Base-by-base conservation (phyloP, 2,113 vertebrate genomes). In the Pterocles gutturalis region DNA sequence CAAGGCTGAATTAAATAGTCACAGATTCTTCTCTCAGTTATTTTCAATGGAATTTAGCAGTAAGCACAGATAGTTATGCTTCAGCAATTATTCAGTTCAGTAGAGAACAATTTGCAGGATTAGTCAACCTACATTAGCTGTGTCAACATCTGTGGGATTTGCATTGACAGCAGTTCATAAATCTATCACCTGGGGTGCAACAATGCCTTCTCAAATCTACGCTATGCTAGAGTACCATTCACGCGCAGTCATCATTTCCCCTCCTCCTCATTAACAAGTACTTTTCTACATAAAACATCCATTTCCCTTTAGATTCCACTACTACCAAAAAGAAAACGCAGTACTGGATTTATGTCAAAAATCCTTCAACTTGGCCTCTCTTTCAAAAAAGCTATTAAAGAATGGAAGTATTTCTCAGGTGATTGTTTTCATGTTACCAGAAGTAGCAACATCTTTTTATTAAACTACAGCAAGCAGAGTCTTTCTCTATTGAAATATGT, bases 341-440 rank as follows among this genome's bases (percentile, higher is more conserved):
- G 86, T 60, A 57, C 53, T 67, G 90, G 69, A 96, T 79, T 94
- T 86, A 72, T 77, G 82, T 95, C 73, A 38, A 17, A 54, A 25
- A 20, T 29, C 33, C 90, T 90, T 95, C 66, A 90, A 36, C 81
- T 87, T 83, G 83, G 87, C 80, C 64, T 90, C 26, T 57, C 26
- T 97, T 97, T 88, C 90, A 93, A 97, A 64, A 93, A 41, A 89
- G 73, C 65, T 93, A 97, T 78, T 93, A 88, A 69, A 85, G 93
- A 87, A 78, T 49, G 38, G 83, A 79, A 84, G 34, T 71, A 96
- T 89, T 97, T 96, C 87, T 83, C 78, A 53, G 60, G 58, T 94
- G 93, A 97, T 67, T 76, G 36, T 72, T 97, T 97, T 95, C 83
- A 94, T 97, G 97, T 98, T 86, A 97, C 86, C 83, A 98, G 89